Conservation (phyloP, 2,888 invertebrate genomes). For the Sepiola atlantica region DNA sequence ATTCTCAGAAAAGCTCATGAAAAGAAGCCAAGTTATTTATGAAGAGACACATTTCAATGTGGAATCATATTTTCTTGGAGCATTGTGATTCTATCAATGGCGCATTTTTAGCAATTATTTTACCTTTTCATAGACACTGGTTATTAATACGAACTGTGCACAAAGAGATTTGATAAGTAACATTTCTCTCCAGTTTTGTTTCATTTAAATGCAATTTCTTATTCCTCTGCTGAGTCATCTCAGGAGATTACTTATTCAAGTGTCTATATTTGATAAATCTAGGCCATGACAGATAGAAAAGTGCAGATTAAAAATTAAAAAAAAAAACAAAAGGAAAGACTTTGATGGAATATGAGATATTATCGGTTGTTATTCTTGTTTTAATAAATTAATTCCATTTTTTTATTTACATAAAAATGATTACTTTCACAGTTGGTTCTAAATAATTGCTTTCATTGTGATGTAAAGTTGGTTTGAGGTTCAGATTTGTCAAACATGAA, state of each 20-base stretch:
- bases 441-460: background rate
- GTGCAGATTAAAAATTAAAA: background rate
- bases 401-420: too few species aligned
- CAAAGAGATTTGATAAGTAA: conserved; percentile 12
- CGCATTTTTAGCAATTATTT: background rate
- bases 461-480: background rate
- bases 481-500: background rate
- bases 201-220: background rate
- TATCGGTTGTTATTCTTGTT: background rate
- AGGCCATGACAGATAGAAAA: background rate
- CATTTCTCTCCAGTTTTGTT: background rate
- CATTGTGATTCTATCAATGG: background rate
- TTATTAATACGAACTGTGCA: background rate
- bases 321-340: background rate
- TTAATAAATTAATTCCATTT: too few species aligned
- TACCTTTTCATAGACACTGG: background rate
- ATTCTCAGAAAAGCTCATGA: background rate
- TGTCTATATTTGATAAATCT: conserved; percentile 32
- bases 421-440: background rate
- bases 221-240: background rate
- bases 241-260: background rate
- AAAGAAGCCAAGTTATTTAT: background rate
- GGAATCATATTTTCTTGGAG: background rate
- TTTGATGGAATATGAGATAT: background rate
- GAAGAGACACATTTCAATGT: conserved; percentile 32